Percentiles rank a stretch among this genome's conserved stretches.
These are phyloP conservation scores for Lampris megalopsis DNA, from an alignment of 2,113 vertebrate genomes.

Conservation along the genomic window DNA sequence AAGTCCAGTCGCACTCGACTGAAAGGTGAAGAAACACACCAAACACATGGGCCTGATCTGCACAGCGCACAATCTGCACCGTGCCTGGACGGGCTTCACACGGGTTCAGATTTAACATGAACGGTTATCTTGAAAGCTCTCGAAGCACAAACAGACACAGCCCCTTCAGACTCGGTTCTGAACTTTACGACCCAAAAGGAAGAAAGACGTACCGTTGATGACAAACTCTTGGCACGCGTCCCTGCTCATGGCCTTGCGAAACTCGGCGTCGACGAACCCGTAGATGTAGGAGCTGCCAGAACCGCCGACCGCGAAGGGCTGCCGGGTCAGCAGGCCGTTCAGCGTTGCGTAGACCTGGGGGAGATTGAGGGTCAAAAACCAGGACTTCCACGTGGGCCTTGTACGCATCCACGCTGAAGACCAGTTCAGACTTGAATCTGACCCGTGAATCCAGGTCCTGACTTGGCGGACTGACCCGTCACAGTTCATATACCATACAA, in stretches of 20 bases:
- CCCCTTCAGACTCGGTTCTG: too few species aligned
- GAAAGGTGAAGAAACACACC: too few species aligned
- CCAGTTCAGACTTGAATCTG: too few species aligned
- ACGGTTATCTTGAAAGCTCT: too few species aligned
- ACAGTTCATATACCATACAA: too few species aligned
- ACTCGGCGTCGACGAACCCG: constrained; percentile 88
- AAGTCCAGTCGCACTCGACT: too few species aligned
- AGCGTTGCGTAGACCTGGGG: constrained; percentile 87
- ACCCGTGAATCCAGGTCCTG: too few species aligned
- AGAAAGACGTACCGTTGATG: constrained; percentile 77
- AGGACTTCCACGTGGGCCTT: not conserved
- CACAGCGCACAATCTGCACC: not conserved
- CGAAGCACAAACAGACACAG: too few species aligned
- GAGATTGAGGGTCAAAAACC: constrained; percentile 11
- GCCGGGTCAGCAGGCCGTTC: constrained; percentile 83
- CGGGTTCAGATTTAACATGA: too few species aligned
- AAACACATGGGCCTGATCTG: not conserved
- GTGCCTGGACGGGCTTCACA: too few species aligned
- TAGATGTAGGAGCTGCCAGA: constrained; percentile 89
- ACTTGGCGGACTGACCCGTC: too few species aligned
- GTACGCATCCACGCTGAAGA: not conserved
- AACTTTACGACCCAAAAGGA: not conserved
- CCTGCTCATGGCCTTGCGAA: constrained; percentile 80
- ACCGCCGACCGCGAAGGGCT: constrained; percentile 87
- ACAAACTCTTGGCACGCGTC: constrained; percentile 85